phyloP scores from a whole-genome alignment of 2,113 vertebrate genomes.

The Larimichthys crocea region DNA sequence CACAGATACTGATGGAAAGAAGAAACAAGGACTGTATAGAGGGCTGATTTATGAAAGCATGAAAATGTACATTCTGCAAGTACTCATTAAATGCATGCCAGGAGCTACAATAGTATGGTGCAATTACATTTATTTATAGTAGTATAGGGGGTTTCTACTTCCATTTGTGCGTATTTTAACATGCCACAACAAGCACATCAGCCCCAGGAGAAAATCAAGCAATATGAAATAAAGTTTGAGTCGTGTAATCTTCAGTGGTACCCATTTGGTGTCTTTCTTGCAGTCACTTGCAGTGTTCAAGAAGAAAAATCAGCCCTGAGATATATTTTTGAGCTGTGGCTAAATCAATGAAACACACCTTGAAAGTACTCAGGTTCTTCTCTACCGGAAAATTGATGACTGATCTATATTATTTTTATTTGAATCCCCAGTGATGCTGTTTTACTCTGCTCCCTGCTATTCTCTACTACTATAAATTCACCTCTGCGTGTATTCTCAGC shows the following conservation, averaged over 20 bases:
- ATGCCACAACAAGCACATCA: constrained; percentile 11
- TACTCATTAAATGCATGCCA: constrained; percentile 32
- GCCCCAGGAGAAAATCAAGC: not conserved
- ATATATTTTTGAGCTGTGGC: not conserved
- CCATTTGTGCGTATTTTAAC: constrained; percentile 37
- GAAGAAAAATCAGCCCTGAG: not conserved
- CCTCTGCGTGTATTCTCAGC: not conserved
- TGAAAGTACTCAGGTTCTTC: not conserved
- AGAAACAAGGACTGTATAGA: not conserved
- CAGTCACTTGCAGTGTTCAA: not conserved
- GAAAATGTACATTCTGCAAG: constrained; percentile 31
- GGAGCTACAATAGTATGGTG: constrained; percentile 12
- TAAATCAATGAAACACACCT: constrained; percentile 5
- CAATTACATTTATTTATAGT: constrained; percentile 24
- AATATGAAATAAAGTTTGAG: not conserved
- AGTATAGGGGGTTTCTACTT: constrained; percentile 8
- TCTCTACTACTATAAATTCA: not conserved
- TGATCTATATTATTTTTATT: not conserved
- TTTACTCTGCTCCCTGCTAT: not conserved
- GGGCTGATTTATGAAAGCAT: constrained; percentile 25
- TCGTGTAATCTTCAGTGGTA: not conserved
- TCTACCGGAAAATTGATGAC: not conserved
- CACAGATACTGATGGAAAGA: not conserved
- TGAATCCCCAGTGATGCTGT: not conserved
- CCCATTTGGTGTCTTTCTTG: not conserved